These are phyloP conservation scores for Falco rusticolus DNA, from an alignment of 2,797 vertebrate species.

Conservation along the genomic window DNA sequence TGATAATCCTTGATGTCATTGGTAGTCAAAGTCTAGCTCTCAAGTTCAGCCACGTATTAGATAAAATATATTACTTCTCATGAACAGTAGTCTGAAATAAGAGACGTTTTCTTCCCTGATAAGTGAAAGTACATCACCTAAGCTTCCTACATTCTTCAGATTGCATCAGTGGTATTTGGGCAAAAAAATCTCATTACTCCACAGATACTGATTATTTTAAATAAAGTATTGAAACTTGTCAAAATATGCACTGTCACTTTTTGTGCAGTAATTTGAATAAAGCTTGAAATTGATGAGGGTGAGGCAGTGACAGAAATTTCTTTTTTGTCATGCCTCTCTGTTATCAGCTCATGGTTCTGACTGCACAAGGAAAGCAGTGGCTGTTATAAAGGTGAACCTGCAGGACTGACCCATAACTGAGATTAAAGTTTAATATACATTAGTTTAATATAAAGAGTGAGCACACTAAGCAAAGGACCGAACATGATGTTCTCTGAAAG, in stretches of 20 bases:
- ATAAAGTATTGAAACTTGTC: constrained; percentile 29
- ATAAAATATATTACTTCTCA: constrained; percentile 59
- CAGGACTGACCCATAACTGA: background rate
- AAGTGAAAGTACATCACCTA: constrained; percentile 17
- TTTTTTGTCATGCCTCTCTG: background rate
- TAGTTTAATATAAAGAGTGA: background rate
- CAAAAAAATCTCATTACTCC: constrained; percentile 47
- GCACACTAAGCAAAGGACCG: background rate
- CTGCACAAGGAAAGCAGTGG: background rate
- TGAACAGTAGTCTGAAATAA: constrained; percentile 37
- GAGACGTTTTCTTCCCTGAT: background rate
- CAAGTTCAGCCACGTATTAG: constrained; percentile 18
- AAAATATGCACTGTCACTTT: background rate
- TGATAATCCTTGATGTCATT: constrained; percentile 16
- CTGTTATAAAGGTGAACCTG: background rate
- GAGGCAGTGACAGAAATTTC: background rate
- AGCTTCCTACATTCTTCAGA: constrained; percentile 54
- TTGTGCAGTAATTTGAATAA: background rate
- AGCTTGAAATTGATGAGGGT: background rate
- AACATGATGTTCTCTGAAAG: background rate
- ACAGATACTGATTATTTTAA: constrained; percentile 46
- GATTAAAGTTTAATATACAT: background rate
- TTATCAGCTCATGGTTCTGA: background rate
- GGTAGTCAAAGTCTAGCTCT: constrained; percentile 21
- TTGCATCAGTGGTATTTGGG: constrained; percentile 47